A percentile compares a stretch with the other conserved stretches of the same genome.
These are phyloP conservation scores for Orbicella faveolata DNA, from an alignment of 64 coral and sea anemone species.

Conservation along the genomic window DNA sequence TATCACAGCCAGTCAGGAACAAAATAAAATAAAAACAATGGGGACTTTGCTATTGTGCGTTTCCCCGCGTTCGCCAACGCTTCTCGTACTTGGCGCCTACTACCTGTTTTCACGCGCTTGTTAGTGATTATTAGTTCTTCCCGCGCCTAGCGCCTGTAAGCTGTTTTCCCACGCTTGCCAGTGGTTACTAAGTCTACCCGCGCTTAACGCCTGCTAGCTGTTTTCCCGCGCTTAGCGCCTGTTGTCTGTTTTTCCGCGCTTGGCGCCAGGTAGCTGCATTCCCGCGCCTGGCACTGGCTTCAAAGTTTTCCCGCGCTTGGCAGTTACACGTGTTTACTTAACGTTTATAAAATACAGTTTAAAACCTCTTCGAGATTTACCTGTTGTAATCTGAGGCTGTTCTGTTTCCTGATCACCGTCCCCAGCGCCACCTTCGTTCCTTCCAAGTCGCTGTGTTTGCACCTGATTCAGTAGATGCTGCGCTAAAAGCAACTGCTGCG, in stretches of 20 bases:
- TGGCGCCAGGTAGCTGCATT: no score
- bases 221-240: no score
- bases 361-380: not conserved
- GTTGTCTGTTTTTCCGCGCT: no score
- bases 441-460: conserved; percentile 64
- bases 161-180: not conserved
- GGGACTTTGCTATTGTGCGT: no score
- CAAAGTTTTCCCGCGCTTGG: not conserved
- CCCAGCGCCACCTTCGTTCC: conserved; percentile 13
- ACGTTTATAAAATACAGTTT: no score
- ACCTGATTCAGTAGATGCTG: conserved; percentile 85
- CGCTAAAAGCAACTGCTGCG: conserved; percentile 84
- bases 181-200: not conserved
- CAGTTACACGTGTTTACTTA: not conserved
- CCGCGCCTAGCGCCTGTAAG: not conserved
- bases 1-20: no score
- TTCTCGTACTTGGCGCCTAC: not conserved
- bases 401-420: not conserved
- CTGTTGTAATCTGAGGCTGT: conserved; percentile 74
- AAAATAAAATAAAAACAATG: no score
- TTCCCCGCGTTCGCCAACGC: not conserved
- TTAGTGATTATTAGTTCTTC: not conserved
- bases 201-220: not conserved
- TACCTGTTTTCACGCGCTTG: not conserved
- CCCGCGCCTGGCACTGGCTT: no score